phyloP scores from a whole-genome alignment of 2,888 invertebrate species.

The Ferrisia virgata region DNA sequence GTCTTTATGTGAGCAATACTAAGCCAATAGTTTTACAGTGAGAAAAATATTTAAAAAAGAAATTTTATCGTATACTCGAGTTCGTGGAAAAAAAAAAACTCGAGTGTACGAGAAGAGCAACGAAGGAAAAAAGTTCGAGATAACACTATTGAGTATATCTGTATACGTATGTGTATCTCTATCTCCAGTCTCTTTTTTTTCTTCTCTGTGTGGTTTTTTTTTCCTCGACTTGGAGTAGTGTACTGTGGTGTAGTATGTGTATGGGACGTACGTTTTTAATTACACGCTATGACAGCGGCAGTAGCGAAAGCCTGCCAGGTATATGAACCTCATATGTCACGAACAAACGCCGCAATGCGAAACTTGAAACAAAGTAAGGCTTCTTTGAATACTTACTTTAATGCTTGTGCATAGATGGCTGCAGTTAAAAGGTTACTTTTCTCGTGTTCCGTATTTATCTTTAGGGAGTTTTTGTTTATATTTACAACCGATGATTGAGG shows the following conservation, averaged over 20 bases:
- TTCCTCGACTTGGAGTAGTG: too few relatives aligned
- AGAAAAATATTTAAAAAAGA: too few relatives aligned
- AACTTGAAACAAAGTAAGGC: slow-evolving; percentile 27
- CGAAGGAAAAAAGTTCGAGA: neutral
- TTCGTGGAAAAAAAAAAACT: neutral
- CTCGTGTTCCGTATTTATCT: slow-evolving; percentile 24
- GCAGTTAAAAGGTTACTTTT: slow-evolving; percentile 32
- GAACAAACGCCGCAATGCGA: slow-evolving; percentile 31
- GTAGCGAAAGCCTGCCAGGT: slow-evolving; percentile 18
- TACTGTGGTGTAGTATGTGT: too few relatives aligned
- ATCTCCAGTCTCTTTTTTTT: too few relatives aligned
- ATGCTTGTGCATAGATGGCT: slow-evolving; percentile 31
- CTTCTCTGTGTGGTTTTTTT: neutral
- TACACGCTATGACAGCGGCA: slow-evolving; percentile 9
- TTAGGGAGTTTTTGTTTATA: slow-evolving; percentile 9
- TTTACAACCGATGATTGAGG: too few relatives aligned
- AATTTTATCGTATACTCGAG: too few relatives aligned
- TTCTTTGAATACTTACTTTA: slow-evolving; percentile 32
- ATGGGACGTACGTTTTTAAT: neutral
- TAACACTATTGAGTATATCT: neutral
- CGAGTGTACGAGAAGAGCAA: neutral
- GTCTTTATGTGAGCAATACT: too few relatives aligned
- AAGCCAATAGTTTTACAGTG: too few relatives aligned
- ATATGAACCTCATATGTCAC: slow-evolving; percentile 28
- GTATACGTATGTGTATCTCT: too few relatives aligned